These are phyloP conservation scores for Hucho hucho DNA, from an alignment of 2,113 vertebrate species.

Conservation along the genomic window DNA sequence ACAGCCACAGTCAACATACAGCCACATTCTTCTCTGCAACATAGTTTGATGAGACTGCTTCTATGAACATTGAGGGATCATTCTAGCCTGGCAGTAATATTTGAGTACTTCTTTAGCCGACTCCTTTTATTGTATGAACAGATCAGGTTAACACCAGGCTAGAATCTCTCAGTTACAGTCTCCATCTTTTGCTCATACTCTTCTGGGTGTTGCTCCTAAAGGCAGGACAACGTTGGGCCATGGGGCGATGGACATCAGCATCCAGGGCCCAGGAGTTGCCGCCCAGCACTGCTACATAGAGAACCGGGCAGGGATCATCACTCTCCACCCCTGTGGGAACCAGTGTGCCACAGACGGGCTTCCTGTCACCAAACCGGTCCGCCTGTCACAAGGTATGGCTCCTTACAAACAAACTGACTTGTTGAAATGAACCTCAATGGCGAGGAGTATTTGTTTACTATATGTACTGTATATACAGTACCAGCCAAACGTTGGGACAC, in stretches of 20 bases:
- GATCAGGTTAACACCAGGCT: too few species aligned
- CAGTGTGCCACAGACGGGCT: slow-evolving; percentile 84
- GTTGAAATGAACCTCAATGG: too few species aligned
- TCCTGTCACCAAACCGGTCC: slow-evolving; percentile 73
- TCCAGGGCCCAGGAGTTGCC: slow-evolving; percentile 84
- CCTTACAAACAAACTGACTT: too few species aligned
- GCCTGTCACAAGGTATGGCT: slow-evolving; percentile 88
- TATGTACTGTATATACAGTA: too few species aligned
- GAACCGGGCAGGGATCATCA: slow-evolving; percentile 80
- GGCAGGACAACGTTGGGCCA: slow-evolving; percentile 86
- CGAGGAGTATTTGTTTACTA: background rate
- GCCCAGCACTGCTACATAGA: slow-evolving; percentile 92
- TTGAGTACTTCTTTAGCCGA: too few species aligned
- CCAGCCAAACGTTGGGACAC: too few species aligned
- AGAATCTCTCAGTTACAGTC: background rate
- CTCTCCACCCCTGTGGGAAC: slow-evolving; percentile 88
- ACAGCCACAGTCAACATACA: too few species aligned
- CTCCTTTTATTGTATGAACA: too few species aligned
- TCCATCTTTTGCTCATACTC: background rate
- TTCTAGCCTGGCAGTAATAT: too few species aligned
- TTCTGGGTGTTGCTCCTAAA: slow-evolving; percentile 37
- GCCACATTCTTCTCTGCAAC: too few species aligned
- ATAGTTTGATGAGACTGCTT: too few species aligned
- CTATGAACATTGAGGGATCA: too few species aligned
- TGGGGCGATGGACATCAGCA: slow-evolving; percentile 77